A percentile compares a stretch with the other conserved stretches of the same genome.
phyloP scores from a whole-genome alignment of 1,140 invertebrate species.

The Venustaconcha ellipsiformis region DNA sequence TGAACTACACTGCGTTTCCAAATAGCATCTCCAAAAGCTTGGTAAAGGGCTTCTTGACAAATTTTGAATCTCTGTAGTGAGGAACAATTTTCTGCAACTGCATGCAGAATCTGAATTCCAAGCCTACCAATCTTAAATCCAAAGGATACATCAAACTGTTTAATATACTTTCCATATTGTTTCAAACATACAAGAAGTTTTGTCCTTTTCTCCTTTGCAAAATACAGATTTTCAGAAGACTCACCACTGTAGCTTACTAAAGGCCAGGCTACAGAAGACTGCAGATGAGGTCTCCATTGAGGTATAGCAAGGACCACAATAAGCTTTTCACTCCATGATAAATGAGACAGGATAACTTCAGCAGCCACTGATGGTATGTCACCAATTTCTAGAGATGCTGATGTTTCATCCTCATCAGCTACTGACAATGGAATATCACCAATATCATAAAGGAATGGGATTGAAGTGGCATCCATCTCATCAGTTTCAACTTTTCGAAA shows the following conservation, averaged over 20 bases:
- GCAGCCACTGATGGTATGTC: constrained; percentile 38
- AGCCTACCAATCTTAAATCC: constrained; percentile 31
- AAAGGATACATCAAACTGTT: constrained; percentile 35
- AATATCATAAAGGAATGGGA: no score
- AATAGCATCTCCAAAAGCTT: constrained; percentile 14
- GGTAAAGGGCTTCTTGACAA: constrained; percentile 14
- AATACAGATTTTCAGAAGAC: constrained; percentile 42
- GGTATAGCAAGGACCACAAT: constrained; percentile 26
- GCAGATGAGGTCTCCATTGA: constrained; percentile 28
- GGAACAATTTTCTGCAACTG: constrained; percentile 35
- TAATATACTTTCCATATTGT: constrained; percentile 43
- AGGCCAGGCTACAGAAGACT: constrained; percentile 33
- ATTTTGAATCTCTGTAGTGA: constrained; percentile 30
- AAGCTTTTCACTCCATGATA: constrained; percentile 46
- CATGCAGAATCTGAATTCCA: constrained; percentile 38
- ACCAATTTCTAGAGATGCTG: no score
- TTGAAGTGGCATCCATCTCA: no score
- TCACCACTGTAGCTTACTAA: constrained; percentile 36
- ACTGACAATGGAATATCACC: no score
- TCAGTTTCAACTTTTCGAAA: no score
- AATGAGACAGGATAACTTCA: constrained; percentile 34
- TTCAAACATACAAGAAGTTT: constrained; percentile 41
- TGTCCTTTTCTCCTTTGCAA: constrained; percentile 37
- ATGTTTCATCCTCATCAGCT: no score
- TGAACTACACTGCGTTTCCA: constrained; percentile 29